phyloP scores from a whole-genome alignment of 2,113 vertebrate species.

The Lampris megalopsis region DNA sequence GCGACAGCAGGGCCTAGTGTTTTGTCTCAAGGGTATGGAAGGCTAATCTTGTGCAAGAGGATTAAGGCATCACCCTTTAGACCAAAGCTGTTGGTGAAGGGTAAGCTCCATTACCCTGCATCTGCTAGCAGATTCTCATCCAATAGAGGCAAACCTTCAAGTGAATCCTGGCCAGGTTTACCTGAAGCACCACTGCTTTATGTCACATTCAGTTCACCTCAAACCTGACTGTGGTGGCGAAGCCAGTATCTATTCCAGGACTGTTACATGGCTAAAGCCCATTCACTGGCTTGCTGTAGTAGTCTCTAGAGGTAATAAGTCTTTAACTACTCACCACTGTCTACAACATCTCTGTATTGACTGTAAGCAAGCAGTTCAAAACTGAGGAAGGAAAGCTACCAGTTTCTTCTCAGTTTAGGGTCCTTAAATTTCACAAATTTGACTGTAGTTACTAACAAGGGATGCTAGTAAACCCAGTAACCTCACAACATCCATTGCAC shows the following conservation, averaged over 20 bases:
- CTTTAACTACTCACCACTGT: slow-evolving; percentile 1
- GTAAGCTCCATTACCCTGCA: not conserved
- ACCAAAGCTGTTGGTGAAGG: slow-evolving; percentile 27
- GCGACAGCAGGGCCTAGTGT: slow-evolving; percentile 10
- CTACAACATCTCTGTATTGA: slow-evolving; percentile 1
- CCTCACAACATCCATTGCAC: too few species aligned
- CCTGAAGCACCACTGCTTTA: slow-evolving; percentile 1
- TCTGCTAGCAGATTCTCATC: not conserved
- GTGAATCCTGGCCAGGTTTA: slow-evolving; percentile 11
- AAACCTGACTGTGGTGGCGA: not conserved
- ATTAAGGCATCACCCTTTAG: slow-evolving; percentile 59
- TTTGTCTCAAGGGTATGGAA: slow-evolving; percentile 20
- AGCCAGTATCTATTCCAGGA: slow-evolving; percentile 15
- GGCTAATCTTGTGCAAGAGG: slow-evolving; percentile 67
- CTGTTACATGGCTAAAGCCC: slow-evolving; percentile 34
- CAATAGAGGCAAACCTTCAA: slow-evolving; percentile 2
- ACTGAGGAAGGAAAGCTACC: not conserved
- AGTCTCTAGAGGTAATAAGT: slow-evolving; percentile 20
- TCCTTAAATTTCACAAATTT: not conserved
- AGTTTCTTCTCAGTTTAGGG: not conserved
- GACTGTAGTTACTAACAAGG: too few species aligned
- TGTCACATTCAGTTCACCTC: slow-evolving; percentile 26
- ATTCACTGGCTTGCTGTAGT: slow-evolving; percentile 8
- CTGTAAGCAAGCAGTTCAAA: not conserved
- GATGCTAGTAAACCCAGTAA: too few species aligned